phyloP scores from a whole-genome alignment of 2,888 invertebrate genomes.

The Sussaba pulchella region DNA sequence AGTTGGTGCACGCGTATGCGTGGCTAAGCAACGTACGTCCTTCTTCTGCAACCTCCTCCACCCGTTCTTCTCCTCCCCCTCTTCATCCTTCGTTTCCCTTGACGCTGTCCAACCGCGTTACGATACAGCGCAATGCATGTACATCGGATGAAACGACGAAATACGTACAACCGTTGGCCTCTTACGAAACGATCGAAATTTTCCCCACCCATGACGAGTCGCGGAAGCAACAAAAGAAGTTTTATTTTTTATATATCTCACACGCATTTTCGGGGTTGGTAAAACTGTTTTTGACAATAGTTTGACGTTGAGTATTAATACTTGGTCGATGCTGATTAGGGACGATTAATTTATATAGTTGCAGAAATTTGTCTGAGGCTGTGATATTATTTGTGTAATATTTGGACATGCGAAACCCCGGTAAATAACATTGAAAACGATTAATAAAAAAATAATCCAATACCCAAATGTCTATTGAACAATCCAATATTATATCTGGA shows the following conservation, averaged over 20 bases:
- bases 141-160: background rate
- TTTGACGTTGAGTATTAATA: too few species aligned
- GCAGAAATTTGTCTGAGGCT: too few species aligned
- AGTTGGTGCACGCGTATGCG: slow-evolving; percentile 81
- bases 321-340: too few species aligned
- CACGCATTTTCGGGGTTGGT: background rate
- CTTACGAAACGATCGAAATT: background rate
- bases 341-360: too few species aligned
- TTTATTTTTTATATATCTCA: background rate
- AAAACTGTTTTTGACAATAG: background rate
- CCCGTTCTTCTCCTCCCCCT: slow-evolving; percentile 87
- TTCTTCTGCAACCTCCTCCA: slow-evolving; percentile 79
- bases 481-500: too few species aligned
- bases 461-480: too few species aligned
- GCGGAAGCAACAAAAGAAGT: background rate
- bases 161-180: slow-evolving; percentile 7
- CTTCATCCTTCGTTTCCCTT: slow-evolving; percentile 89
- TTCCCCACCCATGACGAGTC: background rate
- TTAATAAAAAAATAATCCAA: too few species aligned
- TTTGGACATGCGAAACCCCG: too few species aligned
- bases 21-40: slow-evolving; percentile 67
- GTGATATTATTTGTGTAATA: too few species aligned
- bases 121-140: slow-evolving; percentile 10
- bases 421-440: too few species aligned
- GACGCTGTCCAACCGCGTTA: slow-evolving; percentile 85